Conservation (phyloP, 1,140 invertebrate species). For the Ctenoplectra terminalis region DNA sequence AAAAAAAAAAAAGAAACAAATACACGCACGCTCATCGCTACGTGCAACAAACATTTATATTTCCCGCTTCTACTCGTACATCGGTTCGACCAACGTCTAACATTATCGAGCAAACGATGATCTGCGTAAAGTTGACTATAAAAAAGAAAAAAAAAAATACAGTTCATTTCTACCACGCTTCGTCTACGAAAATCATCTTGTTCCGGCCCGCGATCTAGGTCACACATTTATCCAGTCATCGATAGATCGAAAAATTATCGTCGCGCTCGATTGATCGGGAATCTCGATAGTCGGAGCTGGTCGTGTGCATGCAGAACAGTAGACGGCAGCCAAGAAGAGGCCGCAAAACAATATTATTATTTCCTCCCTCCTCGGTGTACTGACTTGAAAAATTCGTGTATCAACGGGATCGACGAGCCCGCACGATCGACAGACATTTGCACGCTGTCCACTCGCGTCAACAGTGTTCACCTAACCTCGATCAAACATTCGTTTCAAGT, state of each 20-base stretch:
- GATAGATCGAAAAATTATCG: slow-evolving; percentile 23
- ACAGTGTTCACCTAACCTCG: slow-evolving; percentile 47
- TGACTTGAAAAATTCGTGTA: slow-evolving; percentile 44
- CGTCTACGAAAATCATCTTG: neutral
- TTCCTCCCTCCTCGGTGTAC: neutral
- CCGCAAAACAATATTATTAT: slow-evolving; percentile 43
- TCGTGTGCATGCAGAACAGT: slow-evolving; percentile 51
- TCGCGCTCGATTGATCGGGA: slow-evolving; percentile 29
- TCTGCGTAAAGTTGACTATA: neutral
- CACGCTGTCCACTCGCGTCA: neutral
- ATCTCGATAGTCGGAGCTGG: slow-evolving; percentile 26
- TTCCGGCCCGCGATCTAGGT: neutral
- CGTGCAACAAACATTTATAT: neutral
- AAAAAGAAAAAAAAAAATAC: neutral
- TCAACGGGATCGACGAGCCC: neutral
- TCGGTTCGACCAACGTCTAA: neutral
- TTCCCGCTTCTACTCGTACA: neutral
- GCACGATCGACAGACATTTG: slow-evolving; percentile 7
- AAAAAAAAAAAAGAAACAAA: neutral
- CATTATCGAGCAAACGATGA: neutral
- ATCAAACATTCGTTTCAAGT: slow-evolving; percentile 37
- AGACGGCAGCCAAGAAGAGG: slow-evolving; percentile 51
- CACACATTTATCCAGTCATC: slow-evolving; percentile 16
- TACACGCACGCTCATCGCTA: neutral
- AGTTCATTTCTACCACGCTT: neutral